phyloP scores from a whole-genome alignment of 23 tunicate species.

The Aplidium turbinatum region DNA sequence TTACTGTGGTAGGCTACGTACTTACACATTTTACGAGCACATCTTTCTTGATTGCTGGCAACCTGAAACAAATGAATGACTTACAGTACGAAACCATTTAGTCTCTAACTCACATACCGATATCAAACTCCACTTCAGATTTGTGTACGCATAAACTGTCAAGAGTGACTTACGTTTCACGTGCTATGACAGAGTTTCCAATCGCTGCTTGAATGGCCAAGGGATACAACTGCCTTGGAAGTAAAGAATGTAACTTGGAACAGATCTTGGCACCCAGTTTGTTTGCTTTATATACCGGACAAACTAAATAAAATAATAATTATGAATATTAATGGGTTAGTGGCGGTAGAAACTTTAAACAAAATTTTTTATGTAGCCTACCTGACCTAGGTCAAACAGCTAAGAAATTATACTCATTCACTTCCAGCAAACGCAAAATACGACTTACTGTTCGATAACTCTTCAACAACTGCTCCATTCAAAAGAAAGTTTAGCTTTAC shows the following conservation, averaged over 20 bases:
- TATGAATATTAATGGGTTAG: too few relatives aligned
- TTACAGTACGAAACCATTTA: neutral
- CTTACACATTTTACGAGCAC: constrained; percentile 77
- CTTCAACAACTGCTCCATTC: constrained; percentile 62
- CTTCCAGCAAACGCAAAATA: neutral
- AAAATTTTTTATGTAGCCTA: too few relatives aligned
- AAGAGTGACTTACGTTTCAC: constrained; percentile 48
- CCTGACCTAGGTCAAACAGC: neutral
- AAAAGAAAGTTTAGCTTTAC: constrained; percentile 55
- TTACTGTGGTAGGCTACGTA: neutral
- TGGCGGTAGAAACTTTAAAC: too few relatives aligned
- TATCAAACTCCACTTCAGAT: too few relatives aligned
- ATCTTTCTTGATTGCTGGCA: constrained; percentile 62
- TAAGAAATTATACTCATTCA: neutral
- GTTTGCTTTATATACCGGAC: constrained; percentile 42
- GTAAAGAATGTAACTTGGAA: constrained; percentile 34
- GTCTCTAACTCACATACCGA: too few relatives aligned
- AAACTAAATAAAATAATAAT: constrained; percentile 48
- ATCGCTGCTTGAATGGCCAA: constrained; percentile 70
- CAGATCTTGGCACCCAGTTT: constrained; percentile 53
- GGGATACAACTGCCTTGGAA: constrained; percentile 54
- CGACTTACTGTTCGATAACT: constrained; percentile 50
- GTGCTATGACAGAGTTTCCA: constrained; percentile 53
- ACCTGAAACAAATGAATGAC: constrained; percentile 32
- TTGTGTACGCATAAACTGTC: too few relatives aligned